Evolutionary conservation across 2,797 vertebrate species (phyloP).

Genomic region (Helostoma temminkii): DNA sequence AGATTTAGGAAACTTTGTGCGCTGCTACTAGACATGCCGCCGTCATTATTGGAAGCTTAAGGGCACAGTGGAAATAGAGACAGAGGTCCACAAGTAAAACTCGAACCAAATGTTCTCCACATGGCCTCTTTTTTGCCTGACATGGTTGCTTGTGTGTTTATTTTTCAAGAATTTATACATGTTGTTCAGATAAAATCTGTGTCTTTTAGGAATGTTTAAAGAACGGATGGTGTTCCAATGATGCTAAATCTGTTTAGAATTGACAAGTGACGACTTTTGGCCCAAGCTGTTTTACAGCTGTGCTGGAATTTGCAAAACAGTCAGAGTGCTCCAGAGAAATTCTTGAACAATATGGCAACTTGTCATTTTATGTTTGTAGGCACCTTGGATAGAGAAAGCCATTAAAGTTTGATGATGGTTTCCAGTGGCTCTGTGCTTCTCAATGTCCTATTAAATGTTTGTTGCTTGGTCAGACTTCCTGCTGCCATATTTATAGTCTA

Average conservation of each 20-base stretch:
- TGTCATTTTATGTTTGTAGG: constrained; percentile 21
- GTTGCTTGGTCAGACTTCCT: constrained; percentile 44
- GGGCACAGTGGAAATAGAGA: constrained; percentile 22
- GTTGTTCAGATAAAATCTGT: constrained; percentile 16
- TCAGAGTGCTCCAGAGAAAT: constrained; percentile 15
- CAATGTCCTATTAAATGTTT: constrained; percentile 29
- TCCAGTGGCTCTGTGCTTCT: constrained; percentile 16
- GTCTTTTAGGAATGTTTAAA: constrained; percentile 45
- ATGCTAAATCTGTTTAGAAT: constrained; percentile 54
- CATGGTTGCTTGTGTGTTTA: constrained; percentile 16
- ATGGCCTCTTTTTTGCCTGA: constrained; percentile 22
- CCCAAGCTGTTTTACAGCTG: constrained; percentile 16
- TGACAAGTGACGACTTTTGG: constrained; percentile 29
- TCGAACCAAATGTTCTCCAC: constrained; percentile 60
- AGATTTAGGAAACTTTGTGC: constrained; percentile 22
- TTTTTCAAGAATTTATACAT: constrained; percentile 37
- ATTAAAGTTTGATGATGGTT: constrained; percentile 23
- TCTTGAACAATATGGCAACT: constrained; percentile 11
- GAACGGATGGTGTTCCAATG: constrained; percentile 8
- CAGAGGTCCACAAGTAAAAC: constrained; percentile 43
- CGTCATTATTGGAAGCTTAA: constrained; percentile 50
- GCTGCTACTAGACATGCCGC: constrained; percentile 36
- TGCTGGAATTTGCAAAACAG: constrained; percentile 23
- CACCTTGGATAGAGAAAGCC: constrained; percentile 27
- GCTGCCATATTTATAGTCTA: constrained; percentile 38